Evolutionary conservation across 1,140 invertebrate species (phyloP).

Genomic region (Ostrea edulis): DNA sequence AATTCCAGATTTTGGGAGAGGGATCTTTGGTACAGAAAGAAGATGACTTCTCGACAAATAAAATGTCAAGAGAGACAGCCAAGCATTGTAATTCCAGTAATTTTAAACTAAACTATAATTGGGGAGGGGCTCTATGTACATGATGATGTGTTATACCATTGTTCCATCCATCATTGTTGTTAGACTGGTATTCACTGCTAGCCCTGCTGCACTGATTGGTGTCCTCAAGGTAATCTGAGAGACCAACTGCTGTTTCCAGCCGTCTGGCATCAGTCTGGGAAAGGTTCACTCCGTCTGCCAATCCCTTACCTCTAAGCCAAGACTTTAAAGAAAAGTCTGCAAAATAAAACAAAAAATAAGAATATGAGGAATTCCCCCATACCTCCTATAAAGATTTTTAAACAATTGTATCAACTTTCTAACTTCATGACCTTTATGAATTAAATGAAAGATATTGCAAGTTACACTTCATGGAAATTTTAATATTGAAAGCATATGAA

Average conservation of each 20-base stretch:
- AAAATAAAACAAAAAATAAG: not conserved
- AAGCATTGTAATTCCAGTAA: no score
- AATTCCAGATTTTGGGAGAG: no score
- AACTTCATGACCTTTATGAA: not conserved
- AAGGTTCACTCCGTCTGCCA: not conserved
- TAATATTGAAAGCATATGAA: not conserved
- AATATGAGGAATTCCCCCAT: not conserved
- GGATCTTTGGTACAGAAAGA: no score
- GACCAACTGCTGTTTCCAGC: not conserved
- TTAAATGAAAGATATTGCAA: not conserved
- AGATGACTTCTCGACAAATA: no score
- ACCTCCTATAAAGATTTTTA: not conserved
- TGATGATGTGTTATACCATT: not conserved
- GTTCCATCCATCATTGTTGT: not conserved
- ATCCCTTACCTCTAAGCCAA: not conserved
- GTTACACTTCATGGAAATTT: not conserved
- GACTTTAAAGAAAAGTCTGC: constrained; percentile 11
- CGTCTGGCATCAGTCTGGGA: not conserved
- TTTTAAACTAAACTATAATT: no score
- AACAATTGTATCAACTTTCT: not conserved
- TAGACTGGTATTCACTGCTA: not conserved
- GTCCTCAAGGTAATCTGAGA: not conserved
- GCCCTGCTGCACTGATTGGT: not conserved
- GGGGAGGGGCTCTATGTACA: no score
- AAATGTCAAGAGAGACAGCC: no score